phyloP scores from a whole-genome alignment of 2,797 vertebrate genomes.

The Smutsia temminckii region DNA sequence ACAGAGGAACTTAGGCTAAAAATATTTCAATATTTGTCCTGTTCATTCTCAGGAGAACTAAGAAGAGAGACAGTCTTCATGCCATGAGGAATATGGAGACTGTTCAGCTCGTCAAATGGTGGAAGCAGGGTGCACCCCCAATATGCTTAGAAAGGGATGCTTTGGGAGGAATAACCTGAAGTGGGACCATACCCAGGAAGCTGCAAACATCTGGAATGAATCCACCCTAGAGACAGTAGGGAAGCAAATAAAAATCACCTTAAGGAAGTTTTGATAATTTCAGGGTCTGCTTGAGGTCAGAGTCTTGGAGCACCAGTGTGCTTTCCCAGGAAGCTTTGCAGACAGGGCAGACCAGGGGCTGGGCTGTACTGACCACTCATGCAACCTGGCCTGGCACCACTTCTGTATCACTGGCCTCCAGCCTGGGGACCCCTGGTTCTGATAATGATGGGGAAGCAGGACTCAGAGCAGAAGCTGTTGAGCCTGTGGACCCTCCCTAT shows the following conservation, averaged over 20 bases:
- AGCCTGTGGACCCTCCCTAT: background rate
- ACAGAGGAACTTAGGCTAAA: background rate
- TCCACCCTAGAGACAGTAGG: slow-evolving; percentile 10
- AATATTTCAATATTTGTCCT: background rate
- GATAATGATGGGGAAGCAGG: background rate
- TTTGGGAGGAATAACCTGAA: background rate
- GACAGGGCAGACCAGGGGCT: background rate
- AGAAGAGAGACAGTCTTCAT: background rate
- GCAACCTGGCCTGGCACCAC: background rate
- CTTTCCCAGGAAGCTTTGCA: slow-evolving; percentile 35
- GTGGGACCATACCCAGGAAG: background rate
- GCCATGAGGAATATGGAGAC: background rate
- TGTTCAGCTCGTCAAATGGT: background rate
- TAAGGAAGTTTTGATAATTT: slow-evolving; percentile 31
- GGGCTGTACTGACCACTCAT: slow-evolving; percentile 18
- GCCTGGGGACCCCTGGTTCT: background rate
- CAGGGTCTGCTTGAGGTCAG: slow-evolving; percentile 19
- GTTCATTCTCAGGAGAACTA: background rate
- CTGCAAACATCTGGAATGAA: slow-evolving; percentile 56
- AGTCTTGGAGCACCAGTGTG: background rate
- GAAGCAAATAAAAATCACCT: slow-evolving; percentile 25
- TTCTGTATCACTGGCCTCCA: background rate
- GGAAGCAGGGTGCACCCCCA: background rate
- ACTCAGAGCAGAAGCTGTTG: background rate
- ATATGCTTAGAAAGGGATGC: background rate